Base-by-base conservation (phyloP, 1,140 invertebrate genomes). In the Hetaerina americana region DNA sequence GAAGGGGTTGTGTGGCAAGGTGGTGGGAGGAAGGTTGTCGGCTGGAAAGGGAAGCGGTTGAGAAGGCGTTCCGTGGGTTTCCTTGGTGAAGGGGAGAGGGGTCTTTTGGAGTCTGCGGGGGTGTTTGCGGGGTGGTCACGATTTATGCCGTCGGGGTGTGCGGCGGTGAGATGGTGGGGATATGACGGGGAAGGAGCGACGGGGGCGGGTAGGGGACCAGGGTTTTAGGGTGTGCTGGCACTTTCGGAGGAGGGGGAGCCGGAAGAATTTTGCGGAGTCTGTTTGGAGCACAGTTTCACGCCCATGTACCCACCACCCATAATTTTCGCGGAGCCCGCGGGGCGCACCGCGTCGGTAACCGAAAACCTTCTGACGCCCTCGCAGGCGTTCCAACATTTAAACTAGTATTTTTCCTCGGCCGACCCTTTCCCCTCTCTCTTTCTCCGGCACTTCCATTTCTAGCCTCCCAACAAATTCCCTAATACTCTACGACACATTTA, bases 181-280 rank as follows among this genome's bases (percentile, higher is more conserved):
- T 68, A 26, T 26, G 67, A 67, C 27, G 66, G 40, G 26, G 28
- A 68, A 68, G 66, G 29, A 68, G n/a, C n/a, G n/a, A n/a, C n/a
- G n/a, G n/a, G n/a, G n/a, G n/a, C n/a, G n/a, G n/a, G n/a, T n/a
- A n/a, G 72, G 70, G 49, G 68, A 69, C 66, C 29, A 66, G 28
- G 57, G 71, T 57, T 49, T 66, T 22, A 28, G 71, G 70, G 31
- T 67, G 57, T 27, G 40, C 18, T 70, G 49, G 70, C 28, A 71
- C 68, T 73, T 73, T 73, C 28, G 70, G 70, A 71, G 49, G 57
- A 73, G 70, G 27, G 40, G 40, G 15, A n/a, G 40, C 15, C 40
- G 15, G 2, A 57, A 57, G 40, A 57, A 57, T 57, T 57, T 57
- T 57, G 40, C 40, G 40, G 40, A 57, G 40, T 57, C 40, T 57